These are phyloP conservation scores for Alfaro cultratus DNA, from an alignment of 2,797 vertebrate species.

Conservation along the genomic window DNA sequence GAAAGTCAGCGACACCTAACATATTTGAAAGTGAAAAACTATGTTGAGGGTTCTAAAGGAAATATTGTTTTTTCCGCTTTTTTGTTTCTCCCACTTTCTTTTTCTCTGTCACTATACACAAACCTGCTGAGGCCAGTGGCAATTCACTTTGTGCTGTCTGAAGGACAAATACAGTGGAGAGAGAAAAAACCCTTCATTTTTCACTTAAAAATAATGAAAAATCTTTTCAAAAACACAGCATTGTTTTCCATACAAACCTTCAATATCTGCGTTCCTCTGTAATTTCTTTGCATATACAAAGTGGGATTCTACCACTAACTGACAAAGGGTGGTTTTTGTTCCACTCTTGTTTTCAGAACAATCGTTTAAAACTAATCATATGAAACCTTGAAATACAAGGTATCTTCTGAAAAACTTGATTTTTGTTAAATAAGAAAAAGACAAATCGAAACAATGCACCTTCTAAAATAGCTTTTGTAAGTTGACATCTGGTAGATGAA, in stretches of 20 bases:
- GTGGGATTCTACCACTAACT: constrained; percentile 12
- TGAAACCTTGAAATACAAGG: constrained; percentile 20
- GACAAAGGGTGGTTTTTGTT: constrained; percentile 16
- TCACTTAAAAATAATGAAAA: constrained; percentile 1
- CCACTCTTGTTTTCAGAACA: neutral
- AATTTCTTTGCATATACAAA: neutral
- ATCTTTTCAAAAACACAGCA: constrained; percentile 10
- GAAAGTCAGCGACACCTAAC: neutral
- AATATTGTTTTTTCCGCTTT: constrained; percentile 15
- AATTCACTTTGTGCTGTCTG: constrained; percentile 24
- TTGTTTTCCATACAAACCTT: constrained; percentile 15
- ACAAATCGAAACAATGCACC: neutral
- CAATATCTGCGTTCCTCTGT: constrained; percentile 12
- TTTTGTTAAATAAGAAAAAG: neutral
- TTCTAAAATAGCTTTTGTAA: neutral
- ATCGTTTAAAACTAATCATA: constrained; percentile 4
- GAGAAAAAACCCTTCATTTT: constrained; percentile 8
- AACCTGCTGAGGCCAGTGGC: constrained; percentile 32
- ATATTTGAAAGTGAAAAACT: neutral
- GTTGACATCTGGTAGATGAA: neutral
- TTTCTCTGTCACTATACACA: constrained; percentile 15
- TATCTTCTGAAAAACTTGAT: constrained; percentile 8
- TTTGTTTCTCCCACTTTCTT: constrained; percentile 41
- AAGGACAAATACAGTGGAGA: constrained; percentile 40
- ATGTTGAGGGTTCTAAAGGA: constrained; percentile 2